phyloP scores from a whole-genome alignment of 2,113 vertebrate genomes.

The Sturnus vulgaris region DNA sequence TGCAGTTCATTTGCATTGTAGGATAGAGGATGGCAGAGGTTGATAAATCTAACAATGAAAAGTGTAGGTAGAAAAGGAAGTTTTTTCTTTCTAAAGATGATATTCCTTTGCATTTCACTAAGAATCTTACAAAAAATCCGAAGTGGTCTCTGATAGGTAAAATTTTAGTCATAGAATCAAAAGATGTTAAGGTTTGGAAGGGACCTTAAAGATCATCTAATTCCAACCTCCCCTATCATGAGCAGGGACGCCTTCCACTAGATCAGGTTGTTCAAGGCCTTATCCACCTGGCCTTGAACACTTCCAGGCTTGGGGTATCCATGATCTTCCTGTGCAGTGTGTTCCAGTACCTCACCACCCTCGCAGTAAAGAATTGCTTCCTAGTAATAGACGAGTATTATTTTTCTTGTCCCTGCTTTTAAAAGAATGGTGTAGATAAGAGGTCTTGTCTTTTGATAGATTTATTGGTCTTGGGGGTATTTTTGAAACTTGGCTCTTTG shows the following conservation, averaged over 20 bases:
- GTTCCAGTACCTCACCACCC: not conserved
- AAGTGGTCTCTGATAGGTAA: not conserved
- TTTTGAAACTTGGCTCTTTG: not conserved
- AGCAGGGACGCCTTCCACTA: not conserved
- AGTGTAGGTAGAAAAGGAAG: not conserved
- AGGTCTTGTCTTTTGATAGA: not conserved
- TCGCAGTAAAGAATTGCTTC: not conserved
- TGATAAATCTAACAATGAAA: not conserved
- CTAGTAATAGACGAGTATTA: not conserved
- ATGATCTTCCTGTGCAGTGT: accelerated
- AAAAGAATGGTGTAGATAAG: not conserved
- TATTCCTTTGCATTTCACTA: not conserved
- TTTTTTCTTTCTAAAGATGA: not conserved
- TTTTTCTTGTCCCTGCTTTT: not conserved
- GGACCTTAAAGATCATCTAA: not conserved
- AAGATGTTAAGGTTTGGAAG: not conserved
- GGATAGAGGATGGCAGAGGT: not conserved
- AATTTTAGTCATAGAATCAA: not conserved
- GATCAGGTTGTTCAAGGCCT: not conserved
- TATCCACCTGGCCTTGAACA: not conserved
- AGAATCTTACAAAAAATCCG: not conserved
- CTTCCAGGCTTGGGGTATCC: not conserved
- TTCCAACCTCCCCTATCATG: not conserved
- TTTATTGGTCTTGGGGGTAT: not conserved
- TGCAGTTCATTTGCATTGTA: not conserved